Evolutionary conservation across 2,797 vertebrate genomes (phyloP).

Genomic region (Echiichthys vipera): DNA sequence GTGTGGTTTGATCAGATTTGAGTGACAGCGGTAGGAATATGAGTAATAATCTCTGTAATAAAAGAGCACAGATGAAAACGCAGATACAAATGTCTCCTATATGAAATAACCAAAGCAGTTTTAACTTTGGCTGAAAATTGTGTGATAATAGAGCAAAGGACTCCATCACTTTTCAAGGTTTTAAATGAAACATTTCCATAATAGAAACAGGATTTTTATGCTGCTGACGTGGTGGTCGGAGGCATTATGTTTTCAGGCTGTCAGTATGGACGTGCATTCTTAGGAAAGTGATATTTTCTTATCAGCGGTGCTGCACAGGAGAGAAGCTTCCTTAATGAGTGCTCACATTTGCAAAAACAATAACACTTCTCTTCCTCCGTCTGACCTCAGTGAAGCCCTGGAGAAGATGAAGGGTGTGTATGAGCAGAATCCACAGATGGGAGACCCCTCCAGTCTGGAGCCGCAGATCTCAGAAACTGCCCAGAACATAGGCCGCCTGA

Average conservation of each 20-base stretch:
- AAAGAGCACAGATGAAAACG: not conserved
- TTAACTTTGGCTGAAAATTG: not conserved
- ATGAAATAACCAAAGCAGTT: not conserved
- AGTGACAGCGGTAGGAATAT: not conserved
- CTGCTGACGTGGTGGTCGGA: too few species aligned
- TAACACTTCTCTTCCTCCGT: slow-evolving; percentile 13
- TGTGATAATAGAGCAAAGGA: not conserved
- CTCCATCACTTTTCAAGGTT: not conserved
- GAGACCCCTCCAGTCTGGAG: slow-evolving; percentile 92
- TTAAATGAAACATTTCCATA: not conserved
- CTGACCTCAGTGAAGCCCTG: slow-evolving; percentile 88
- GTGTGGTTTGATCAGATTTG: not conserved
- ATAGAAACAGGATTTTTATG: too few species aligned
- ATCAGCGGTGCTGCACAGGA: slow-evolving; percentile 23
- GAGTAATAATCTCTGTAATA: not conserved
- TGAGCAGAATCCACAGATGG: slow-evolving; percentile 93
- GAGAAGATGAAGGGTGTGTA: slow-evolving; percentile 98
- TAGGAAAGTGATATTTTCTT: too few species aligned
- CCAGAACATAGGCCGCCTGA: slow-evolving; percentile 89
- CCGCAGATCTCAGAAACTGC: slow-evolving; percentile 92
- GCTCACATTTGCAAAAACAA: slow-evolving; percentile 24
- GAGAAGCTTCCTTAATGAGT: slow-evolving; percentile 33
- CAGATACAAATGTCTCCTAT: not conserved
- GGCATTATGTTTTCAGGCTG: too few species aligned
- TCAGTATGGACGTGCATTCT: too few species aligned